Evolutionary conservation across 1,140 invertebrate genomes (phyloP), one percentile per base, ranked within the genome.

Genomic region (Varroa destructor): DNA sequence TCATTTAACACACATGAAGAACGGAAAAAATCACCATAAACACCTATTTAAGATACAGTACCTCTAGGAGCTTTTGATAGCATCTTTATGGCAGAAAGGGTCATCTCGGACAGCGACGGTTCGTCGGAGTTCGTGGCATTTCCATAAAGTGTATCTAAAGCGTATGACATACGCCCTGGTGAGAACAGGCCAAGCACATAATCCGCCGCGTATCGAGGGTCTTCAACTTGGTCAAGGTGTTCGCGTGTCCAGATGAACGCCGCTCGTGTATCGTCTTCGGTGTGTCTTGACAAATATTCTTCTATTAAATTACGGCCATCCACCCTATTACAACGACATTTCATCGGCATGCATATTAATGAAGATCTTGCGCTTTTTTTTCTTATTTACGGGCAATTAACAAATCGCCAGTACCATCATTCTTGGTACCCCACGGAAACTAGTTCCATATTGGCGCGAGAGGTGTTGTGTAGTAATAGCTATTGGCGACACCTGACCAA

Each of bases 301-400:
- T 82, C 75, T 1, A 89, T 86, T 12, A 93, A 80, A 81, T 93
- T 81, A 64, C 84, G 81, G 0, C 87, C 87, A 76, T 92, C 89
- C 61, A 78, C 78, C 56, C 89, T 83, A 2, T 82, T 81, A 67
- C 14, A 12, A 37, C 37, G 12, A n/a, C 25, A 25, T 25, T 25
- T 25, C 25, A 25, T 25, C 25, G 25, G 25, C 25, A 25, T 25
- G 25, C 25, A 25, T 25, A 25, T 25, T 25, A 25, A 25, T 25
- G 25, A 25, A 25, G 25, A 25, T 25, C 25, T 25, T 25, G 25
- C 25, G 25, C 25, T 25, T 25, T 25, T 25, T 25, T 25, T 25
- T 25, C 25, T 25, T 25, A 25, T 25, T 25, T 25, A 25, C 25
- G 25, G 25, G 25, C 25, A 25, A 25, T 25, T 25, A 25, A 25